phyloP scores from a whole-genome alignment of 2,888 invertebrate genomes.

The Drosophila eohydei region DNA sequence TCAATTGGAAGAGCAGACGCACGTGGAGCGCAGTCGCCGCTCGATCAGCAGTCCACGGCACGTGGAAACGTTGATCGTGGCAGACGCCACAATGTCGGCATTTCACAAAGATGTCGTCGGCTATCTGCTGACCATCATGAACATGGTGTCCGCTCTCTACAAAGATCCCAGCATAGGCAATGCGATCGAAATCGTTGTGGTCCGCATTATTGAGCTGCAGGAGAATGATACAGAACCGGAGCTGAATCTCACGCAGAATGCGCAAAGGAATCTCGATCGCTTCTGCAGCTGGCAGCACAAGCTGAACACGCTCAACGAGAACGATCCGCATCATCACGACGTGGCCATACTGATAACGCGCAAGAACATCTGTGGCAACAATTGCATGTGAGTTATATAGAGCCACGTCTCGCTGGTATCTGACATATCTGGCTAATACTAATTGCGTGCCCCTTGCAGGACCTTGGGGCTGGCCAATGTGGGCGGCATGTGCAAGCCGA shows the following conservation, averaged over 20 bases:
- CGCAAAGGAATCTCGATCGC: slow-evolving; percentile 92
- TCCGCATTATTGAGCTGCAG: slow-evolving; percentile 91
- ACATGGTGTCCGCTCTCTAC: slow-evolving; percentile 94
- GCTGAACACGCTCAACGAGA: slow-evolving; percentile 90
- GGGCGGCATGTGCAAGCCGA: slow-evolving; percentile 94
- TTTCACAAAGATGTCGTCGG: slow-evolving; percentile 94
- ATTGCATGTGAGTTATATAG: slow-evolving; percentile 83
- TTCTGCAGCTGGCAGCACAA: slow-evolving; percentile 94
- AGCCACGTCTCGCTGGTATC: not conserved
- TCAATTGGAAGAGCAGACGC: slow-evolving; percentile 26
- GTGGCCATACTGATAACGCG: slow-evolving; percentile 94
- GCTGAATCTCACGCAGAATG: slow-evolving; percentile 91
- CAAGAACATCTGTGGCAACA: slow-evolving; percentile 89
- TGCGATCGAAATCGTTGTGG: slow-evolving; percentile 95
- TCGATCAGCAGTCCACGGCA: slow-evolving; percentile 91
- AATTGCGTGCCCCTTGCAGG: slow-evolving; percentile 83
- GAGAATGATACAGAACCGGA: slow-evolving; percentile 87
- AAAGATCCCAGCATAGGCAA: slow-evolving; percentile 95
- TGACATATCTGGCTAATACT: not conserved
- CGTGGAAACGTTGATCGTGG: slow-evolving; percentile 94
- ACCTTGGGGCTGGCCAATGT: slow-evolving; percentile 95
- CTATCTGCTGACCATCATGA: slow-evolving; percentile 96
- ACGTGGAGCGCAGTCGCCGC: slow-evolving; percentile 84
- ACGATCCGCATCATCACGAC: slow-evolving; percentile 95
- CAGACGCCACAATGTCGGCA: slow-evolving; percentile 94